Evolutionary conservation across 2,797 vertebrate genomes (phyloP).

Genomic region (Rhincodon typus): DNA sequence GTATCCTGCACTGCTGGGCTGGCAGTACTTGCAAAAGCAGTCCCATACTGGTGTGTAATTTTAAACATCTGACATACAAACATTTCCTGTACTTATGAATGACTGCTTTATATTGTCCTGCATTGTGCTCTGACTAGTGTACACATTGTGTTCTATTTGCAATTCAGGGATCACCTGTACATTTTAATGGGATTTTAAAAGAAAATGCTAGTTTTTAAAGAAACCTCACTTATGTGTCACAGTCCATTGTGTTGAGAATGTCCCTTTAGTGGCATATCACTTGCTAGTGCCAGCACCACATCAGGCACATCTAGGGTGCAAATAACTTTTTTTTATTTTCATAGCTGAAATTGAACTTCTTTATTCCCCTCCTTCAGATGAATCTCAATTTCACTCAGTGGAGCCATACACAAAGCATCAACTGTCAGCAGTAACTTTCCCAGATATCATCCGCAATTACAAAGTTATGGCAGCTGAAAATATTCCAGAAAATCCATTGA

Average conservation of each 20-base stretch:
- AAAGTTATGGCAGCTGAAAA: constrained; percentile 95
- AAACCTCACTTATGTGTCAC: no score
- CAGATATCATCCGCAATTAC: constrained; percentile 92
- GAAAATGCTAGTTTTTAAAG: not conserved
- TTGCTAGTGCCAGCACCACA: not conserved
- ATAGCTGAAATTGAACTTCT: not conserved
- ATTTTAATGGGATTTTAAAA: not conserved
- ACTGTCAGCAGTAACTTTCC: constrained; percentile 80
- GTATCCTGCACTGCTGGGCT: not conserved
- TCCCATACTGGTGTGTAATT: no score
- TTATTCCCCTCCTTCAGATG: constrained; percentile 49
- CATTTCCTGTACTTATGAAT: no score
- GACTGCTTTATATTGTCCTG: no score
- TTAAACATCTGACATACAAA: no score
- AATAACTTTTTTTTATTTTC: not conserved
- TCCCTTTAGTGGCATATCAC: not conserved
- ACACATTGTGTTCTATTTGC: no score
- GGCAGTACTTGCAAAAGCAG: no score
- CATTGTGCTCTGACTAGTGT: no score
- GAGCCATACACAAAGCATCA: constrained; percentile 95
- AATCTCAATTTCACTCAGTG: constrained; percentile 78
- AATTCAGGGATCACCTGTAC: no score
- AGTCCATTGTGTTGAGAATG: not conserved
- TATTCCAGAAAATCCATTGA: constrained; percentile 89
- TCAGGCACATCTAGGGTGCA: not conserved